Evolutionary conservation across 2,113 vertebrate genomes (phyloP).

Genomic region (Myxocyprinus asiaticus): DNA sequence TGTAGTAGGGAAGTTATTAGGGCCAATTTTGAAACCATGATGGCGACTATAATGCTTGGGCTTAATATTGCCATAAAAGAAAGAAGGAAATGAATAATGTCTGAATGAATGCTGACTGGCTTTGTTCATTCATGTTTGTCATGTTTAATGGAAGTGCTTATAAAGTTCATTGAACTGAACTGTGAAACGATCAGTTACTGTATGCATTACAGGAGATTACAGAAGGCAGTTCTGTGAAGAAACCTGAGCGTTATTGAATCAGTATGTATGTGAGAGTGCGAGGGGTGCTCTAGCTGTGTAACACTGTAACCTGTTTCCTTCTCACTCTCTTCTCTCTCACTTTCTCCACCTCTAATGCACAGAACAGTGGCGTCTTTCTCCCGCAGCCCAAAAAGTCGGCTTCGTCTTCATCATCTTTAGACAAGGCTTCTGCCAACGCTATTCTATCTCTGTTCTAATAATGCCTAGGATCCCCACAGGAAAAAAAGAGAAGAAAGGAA

Average conservation of each 20-base stretch:
- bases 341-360: constrained; percentile 28
- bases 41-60: too few species aligned
- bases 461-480: constrained; percentile 9
- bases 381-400: constrained; percentile 2
- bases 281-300: background rate
- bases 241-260: constrained; percentile 44
- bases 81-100: background rate
- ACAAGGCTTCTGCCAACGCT: background rate
- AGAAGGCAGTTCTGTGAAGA: constrained; percentile 31
- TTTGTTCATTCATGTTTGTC: background rate
- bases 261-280: constrained; percentile 8
- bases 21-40: too few species aligned
- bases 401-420: constrained; percentile 44
- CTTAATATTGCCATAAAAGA: background rate
- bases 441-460: constrained; percentile 31
- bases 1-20: too few species aligned
- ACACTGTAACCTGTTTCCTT: constrained; percentile 27
- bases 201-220: constrained; percentile 26
- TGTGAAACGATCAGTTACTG: constrained; percentile 33
- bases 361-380: constrained; percentile 45
- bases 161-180: constrained; percentile 10
- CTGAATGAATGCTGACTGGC: background rate
- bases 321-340: constrained; percentile 4
- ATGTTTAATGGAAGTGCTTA: background rate
- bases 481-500: background rate